Percentiles rank a stretch among this genome's conserved stretches.
phyloP scores from a whole-genome alignment of 2,113 vertebrate species.

The Rutilus rutilus region DNA sequence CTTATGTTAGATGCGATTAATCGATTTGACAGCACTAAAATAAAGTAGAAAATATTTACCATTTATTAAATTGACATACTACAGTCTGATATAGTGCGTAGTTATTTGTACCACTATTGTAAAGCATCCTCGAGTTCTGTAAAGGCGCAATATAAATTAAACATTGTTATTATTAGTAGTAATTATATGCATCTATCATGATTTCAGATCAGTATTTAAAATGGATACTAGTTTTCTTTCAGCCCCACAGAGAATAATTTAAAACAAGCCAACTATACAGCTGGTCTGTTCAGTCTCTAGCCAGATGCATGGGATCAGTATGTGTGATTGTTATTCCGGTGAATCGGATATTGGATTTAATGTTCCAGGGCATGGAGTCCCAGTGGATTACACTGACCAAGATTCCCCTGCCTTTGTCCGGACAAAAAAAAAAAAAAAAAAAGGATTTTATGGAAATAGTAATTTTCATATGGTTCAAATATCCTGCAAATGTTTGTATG shows the following conservation, averaged over 20 bases:
- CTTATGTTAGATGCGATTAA: no score
- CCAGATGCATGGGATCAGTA: no score
- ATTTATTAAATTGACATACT: no score
- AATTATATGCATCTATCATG: no score
- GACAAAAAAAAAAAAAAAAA: background rate
- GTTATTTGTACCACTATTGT: no score
- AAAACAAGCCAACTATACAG: background rate
- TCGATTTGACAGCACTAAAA: no score
- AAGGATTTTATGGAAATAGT: background rate
- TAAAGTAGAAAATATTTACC: no score
- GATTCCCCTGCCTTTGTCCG: background rate
- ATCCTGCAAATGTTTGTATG: constrained; percentile 21
- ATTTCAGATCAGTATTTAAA: no score
- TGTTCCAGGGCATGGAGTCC: background rate
- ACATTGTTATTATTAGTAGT: no score
- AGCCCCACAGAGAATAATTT: background rate
- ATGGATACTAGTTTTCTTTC: background rate
- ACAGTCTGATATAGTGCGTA: no score
- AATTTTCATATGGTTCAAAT: constrained; percentile 12
- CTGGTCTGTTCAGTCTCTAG: background rate
- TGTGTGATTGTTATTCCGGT: constrained; percentile 10
- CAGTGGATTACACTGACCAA: background rate
- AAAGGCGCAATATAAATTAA: no score
- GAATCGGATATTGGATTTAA: constrained; percentile 10
- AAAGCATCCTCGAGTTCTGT: no score